phyloP scores from a whole-genome alignment of 2,113 vertebrate species.

The Protomyctophum bolini region DNA sequence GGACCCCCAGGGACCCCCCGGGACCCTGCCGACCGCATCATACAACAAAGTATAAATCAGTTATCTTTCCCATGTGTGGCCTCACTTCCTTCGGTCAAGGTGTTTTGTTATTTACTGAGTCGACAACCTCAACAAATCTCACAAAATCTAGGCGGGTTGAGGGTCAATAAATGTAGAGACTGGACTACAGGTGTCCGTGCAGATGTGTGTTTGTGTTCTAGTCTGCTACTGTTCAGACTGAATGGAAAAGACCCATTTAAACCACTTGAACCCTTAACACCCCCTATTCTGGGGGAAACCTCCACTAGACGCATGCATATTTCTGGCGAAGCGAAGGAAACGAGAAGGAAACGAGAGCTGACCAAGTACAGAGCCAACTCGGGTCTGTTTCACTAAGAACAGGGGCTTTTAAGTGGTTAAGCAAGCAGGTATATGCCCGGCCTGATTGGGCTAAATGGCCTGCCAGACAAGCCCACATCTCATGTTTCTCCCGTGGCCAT shows the following conservation, averaged over 20 bases:
- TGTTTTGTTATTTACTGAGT: slow-evolving; percentile 46
- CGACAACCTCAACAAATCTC: slow-evolving; percentile 18
- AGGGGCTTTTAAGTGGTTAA: too few species aligned
- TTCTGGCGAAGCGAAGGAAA: too few species aligned
- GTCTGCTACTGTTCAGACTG: neutral
- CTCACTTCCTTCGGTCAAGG: slow-evolving; percentile 42
- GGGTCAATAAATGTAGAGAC: neutral
- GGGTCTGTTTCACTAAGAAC: too few species aligned
- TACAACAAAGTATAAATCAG: too few species aligned
- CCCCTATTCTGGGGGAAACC: too few species aligned
- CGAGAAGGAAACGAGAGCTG: too few species aligned
- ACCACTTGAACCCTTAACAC: neutral
- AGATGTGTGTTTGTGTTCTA: neutral
- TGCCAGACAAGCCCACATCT: slow-evolving; percentile 34
- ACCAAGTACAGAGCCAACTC: too few species aligned
- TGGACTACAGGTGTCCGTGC: neutral
- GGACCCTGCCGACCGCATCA: too few species aligned
- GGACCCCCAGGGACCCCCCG: too few species aligned
- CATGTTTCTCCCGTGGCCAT: slow-evolving; percentile 39
- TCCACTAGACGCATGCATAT: too few species aligned
- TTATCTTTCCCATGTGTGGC: slow-evolving; percentile 38
- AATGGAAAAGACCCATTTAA: neutral
- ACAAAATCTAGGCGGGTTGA: neutral
- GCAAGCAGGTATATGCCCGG: slow-evolving; percentile 14
- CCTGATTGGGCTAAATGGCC: slow-evolving; percentile 19